Base-by-base conservation (phyloP, 1,140 invertebrate genomes). In the Kradibia gibbosae region DNA sequence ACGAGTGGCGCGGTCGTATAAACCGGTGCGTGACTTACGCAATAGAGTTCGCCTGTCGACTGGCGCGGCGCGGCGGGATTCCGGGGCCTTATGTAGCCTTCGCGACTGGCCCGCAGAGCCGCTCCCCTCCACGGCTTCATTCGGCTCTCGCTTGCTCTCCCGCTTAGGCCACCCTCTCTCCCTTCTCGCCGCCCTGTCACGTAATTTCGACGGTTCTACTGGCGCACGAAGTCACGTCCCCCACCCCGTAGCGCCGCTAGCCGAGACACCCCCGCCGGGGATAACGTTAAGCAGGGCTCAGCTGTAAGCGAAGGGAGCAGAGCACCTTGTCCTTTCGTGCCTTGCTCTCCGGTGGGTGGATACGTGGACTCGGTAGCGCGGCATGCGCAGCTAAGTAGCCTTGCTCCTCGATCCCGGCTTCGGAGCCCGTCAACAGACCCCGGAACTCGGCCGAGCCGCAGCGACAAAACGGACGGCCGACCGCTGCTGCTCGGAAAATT, bases 41-140 rank as follows among this genome's bases (percentile, higher is more conserved):
- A 81, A 75, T 53, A 86, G 87, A 86, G 86, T 85, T 85, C 86
- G 82, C 81, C 85, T 87, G 81, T 82, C 82, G 83, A 91, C 90
- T 90, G 89, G 87, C 85, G 85, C 84, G 84, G 85, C 84, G 82
- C 87, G 86, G 86, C 82, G 76, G 77, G 50, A 67, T 15, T 60
- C 15, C n/a, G 77, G 90, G 89, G 89, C 88, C 90, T 90, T 91
- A 91, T 90, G 89, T 90, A 90, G 88, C 83, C n/a, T 84, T 70
- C 83, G 85, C 85, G 34, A 36, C 62, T 67, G 62, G 34, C 62
- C 62, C 62, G 62, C 22, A 67, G 34, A 67, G 62, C 17, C 62
- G 5, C 15, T 5, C 17, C 28, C 4, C 15, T 17, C 34, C 22
- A 10, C 17, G 2, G 39, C 67, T 25, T 8, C 31, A 45, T 53